phyloP scores from a whole-genome alignment of 2,113 vertebrate genomes.

The Cavia porcellus region DNA sequence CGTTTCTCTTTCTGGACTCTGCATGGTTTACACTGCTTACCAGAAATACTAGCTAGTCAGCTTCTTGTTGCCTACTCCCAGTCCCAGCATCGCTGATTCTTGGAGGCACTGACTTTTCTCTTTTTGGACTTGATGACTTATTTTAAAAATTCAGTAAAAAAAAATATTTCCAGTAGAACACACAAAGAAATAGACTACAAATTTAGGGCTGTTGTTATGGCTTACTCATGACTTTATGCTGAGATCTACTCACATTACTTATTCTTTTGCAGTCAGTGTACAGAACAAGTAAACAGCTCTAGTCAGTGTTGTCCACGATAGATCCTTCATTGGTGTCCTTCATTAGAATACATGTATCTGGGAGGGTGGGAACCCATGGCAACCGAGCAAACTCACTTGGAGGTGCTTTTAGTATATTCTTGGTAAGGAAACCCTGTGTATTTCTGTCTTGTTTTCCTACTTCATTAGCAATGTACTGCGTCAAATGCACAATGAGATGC shows the following conservation, averaged over 20 bases:
- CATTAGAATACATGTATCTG: background rate
- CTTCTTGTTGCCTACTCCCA: no score
- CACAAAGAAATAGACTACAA: background rate
- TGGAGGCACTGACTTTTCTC: no score
- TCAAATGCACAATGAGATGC: background rate
- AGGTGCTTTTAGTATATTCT: constrained; percentile 41
- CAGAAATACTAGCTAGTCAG: no score
- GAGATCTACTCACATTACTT: constrained; percentile 56
- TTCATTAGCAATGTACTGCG: background rate
- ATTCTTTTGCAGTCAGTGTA: background rate
- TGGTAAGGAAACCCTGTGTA: constrained; percentile 33
- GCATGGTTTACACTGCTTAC: no score
- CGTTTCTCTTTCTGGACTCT: no score
- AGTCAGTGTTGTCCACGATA: background rate
- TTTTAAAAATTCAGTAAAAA: constrained; percentile 26
- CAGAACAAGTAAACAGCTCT: background rate
- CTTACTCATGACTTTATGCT: constrained; percentile 42
- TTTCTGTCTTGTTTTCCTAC: background rate
- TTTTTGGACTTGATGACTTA: background rate
- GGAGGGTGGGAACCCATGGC: constrained; percentile 35
- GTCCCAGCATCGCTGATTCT: no score
- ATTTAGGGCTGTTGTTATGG: background rate
- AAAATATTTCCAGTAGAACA: constrained; percentile 24
- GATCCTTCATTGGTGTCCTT: background rate
- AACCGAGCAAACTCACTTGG: constrained; percentile 14